Conservation (phyloP, 2,113 vertebrate species). For the Dolichallabes microphthalmus region DNA sequence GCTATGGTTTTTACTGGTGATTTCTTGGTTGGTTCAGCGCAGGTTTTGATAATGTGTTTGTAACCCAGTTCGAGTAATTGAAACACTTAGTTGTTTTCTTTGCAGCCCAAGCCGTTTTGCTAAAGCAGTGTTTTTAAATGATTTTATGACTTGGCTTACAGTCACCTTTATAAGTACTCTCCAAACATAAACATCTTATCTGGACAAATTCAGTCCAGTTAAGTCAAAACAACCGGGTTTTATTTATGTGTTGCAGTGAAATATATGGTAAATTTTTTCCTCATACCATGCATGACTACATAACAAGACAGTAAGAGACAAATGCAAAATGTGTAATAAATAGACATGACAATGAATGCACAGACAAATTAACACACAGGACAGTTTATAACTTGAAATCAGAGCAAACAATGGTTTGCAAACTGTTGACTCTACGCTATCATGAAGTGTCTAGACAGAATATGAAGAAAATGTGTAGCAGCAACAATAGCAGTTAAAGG, state of each 20-base stretch:
- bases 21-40: too few species aligned
- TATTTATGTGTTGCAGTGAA: background rate
- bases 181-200: background rate
- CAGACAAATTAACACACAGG: background rate
- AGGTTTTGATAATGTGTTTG: too few species aligned
- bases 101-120: too few species aligned
- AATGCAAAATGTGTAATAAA: background rate
- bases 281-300: background rate
- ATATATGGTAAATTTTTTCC: background rate
- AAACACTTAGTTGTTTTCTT: too few species aligned
- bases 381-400: background rate
- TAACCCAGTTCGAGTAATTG: too few species aligned
- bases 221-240: background rate
- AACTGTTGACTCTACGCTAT: background rate
- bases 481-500: background rate
- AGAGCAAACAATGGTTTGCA: background rate
- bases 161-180: background rate
- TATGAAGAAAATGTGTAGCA: background rate
- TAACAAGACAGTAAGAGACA: background rate
- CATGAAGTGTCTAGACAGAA: background rate
- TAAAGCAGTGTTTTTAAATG: background rate
- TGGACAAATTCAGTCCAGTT: background rate
- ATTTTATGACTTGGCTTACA: background rate
- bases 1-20: too few species aligned
- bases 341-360: background rate